Evolutionary conservation across 1,140 invertebrate genomes (phyloP).

Genomic region (Aphis gossypii): DNA sequence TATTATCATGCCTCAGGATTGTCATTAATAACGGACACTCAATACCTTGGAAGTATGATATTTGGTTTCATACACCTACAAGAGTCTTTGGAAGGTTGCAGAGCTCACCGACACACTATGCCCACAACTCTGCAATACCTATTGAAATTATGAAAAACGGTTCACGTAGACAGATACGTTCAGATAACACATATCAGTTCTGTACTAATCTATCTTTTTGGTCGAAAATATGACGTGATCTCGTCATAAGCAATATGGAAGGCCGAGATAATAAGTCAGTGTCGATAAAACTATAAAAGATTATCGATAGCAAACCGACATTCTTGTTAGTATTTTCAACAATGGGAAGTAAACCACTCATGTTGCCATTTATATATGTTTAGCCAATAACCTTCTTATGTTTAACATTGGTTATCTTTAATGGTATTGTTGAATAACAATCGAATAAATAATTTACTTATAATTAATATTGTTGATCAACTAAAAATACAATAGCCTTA

Average conservation of each 20-base stretch:
- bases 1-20: no score
- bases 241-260: neutral
- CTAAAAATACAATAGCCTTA: neutral
- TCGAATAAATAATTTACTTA: neutral
- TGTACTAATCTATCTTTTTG: neutral
- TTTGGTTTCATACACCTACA: no score
- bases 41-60: no score
- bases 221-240: neutral
- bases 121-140: no score
- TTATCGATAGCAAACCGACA: neutral
- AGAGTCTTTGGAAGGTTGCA: no score
- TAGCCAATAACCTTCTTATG: neutral
- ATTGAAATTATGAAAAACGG: neutral
- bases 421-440: neutral
- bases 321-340: neutral
- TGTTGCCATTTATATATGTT: neutral
- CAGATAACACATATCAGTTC: neutral
- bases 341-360: neutral
- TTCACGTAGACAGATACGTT: neutral
- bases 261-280: neutral
- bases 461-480: neutral
- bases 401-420: neutral
- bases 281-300: neutral
- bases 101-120: no score
- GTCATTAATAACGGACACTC: no score